A percentile compares a stretch with the other conserved stretches of the same genome.
Evolutionary conservation across 1,140 invertebrate genomes (phyloP).

Genomic region (Drosophila yakuba): DNA sequence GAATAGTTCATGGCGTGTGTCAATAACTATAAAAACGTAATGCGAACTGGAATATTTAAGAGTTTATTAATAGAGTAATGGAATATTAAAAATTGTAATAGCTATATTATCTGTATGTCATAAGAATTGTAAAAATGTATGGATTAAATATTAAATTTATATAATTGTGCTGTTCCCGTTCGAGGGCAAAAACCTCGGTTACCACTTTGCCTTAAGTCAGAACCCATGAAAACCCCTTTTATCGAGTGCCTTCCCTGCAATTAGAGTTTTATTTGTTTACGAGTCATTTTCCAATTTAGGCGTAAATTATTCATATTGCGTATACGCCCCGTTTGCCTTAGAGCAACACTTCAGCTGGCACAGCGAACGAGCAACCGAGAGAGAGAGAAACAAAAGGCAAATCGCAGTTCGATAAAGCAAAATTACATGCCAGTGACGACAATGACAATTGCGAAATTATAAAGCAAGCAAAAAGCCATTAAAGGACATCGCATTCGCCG

Average conservation of each 20-base stretch:
- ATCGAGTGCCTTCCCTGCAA: slow-evolving; percentile 32
- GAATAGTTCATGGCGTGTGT: slow-evolving; percentile 17
- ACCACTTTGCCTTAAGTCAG: not conserved
- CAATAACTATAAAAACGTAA: slow-evolving; percentile 12
- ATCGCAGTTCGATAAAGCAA: slow-evolving; percentile 33
- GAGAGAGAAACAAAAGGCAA: slow-evolving; percentile 1
- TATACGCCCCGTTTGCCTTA: slow-evolving; percentile 62
- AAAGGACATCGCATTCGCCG: slow-evolving; percentile 21
- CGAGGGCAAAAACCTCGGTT: not conserved
- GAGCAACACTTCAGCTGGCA: slow-evolving; percentile 21
- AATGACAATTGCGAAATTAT: slow-evolving; percentile 53
- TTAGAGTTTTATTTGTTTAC: slow-evolving; percentile 54
- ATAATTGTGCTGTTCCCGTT: not conserved
- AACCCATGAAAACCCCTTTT: slow-evolving; percentile 11
- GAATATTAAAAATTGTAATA: not conserved
- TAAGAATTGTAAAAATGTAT: not conserved
- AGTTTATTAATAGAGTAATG: not conserved
- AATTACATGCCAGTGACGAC: slow-evolving; percentile 44
- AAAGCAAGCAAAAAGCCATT: slow-evolving; percentile 53
- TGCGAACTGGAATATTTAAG: not conserved
- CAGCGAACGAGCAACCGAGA: not conserved
- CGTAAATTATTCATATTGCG: slow-evolving; percentile 75
- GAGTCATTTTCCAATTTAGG: slow-evolving; percentile 57
- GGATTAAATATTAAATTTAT: not conserved
- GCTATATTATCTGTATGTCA: not conserved